A percentile compares a stretch with the other conserved stretches of the same genome.
These are phyloP conservation scores for Drosophila seguyi DNA, from an alignment of 1,140 invertebrate genomes.

Conservation along the genomic window DNA sequence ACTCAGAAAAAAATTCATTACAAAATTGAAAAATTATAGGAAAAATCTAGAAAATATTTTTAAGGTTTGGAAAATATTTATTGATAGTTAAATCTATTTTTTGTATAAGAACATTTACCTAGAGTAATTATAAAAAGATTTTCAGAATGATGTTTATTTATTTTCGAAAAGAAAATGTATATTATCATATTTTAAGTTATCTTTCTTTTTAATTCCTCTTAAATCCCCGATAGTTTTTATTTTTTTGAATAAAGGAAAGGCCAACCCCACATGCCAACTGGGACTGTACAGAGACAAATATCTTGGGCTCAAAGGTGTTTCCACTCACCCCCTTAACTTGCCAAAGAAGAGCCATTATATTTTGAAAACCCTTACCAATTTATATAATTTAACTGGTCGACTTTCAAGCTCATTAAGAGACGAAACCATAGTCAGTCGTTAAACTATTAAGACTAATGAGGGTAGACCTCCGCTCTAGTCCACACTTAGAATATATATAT, in stretches of 20 bases:
- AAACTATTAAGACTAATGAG: conserved; percentile 82
- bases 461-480: conserved; percentile 36
- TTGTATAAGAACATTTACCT: too few species aligned
- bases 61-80: too few species aligned
- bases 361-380: conserved; percentile 46
- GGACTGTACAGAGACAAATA: conserved; percentile 61
- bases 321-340: not conserved
- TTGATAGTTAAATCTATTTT: too few species aligned
- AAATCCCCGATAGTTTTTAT: not conserved
- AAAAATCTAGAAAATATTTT: not conserved
- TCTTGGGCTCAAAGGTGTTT: conserved; percentile 69
- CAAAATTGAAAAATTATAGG: not conserved
- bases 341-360: not conserved
- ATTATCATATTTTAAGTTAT: not conserved
- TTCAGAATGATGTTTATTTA: not conserved
- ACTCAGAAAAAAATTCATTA: not conserved
- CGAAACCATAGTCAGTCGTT: conserved; percentile 60
- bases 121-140: too few species aligned
- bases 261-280: conserved; percentile 27
- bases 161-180: not conserved
- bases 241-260: not conserved
- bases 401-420: conserved; percentile 64
- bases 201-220: not conserved
- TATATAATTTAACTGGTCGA: conserved; percentile 70
- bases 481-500: not conserved